Evolutionary conservation across 1,140 invertebrate genomes (phyloP), one percentile per base, ranked within the genome.

Genomic region (Battus philenor): DNA sequence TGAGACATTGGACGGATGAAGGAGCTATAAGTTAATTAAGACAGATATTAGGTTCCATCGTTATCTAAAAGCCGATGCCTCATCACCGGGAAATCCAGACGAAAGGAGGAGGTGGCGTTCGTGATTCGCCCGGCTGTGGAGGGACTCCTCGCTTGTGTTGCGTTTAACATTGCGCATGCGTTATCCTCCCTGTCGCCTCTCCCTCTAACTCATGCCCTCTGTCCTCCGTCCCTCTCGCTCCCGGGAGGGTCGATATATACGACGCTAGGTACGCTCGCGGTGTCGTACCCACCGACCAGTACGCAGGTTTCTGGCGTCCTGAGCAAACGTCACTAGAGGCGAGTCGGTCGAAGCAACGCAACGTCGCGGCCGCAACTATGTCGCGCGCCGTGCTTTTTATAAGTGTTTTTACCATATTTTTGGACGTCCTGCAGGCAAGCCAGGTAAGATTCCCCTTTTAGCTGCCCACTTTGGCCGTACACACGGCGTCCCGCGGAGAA

Each of bases 361-460:
- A 50, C 44, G 52, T 33, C 72, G 77, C 77, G 80, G 75, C 77
- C 80, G 77, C 80, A 68, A 80, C 44, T 51, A 84, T 84, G 80
- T 59, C 77, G 80, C 80, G 80, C 65, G 80, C 72, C 80, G 80
- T 76, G 67, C 71, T 84, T 66, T 81, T 81, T 73, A 76, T 84
- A 68, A 76, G 79, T 84, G 79, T 84, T 70, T 84, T 81, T 81
- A 76, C 75, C 59, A 73, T 84, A 78, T 71, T 84, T 72, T 76
- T 81, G 75, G 77, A 80, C 63, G 79, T 71, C 61, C 75, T 84
- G 41, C 68, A 81, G 47, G 79, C 79, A 48, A 75, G 76, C 65
- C 80, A 84, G 80, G 80, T 84, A 73, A 78, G 80, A 41, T 39
- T 26, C 18, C 12, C 22, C 36, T 26, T 56, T 44, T 48, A 54